These are phyloP conservation scores for Cacoxenus indagator DNA, from an alignment of 2,888 invertebrate species.

Conservation along the genomic window DNA sequence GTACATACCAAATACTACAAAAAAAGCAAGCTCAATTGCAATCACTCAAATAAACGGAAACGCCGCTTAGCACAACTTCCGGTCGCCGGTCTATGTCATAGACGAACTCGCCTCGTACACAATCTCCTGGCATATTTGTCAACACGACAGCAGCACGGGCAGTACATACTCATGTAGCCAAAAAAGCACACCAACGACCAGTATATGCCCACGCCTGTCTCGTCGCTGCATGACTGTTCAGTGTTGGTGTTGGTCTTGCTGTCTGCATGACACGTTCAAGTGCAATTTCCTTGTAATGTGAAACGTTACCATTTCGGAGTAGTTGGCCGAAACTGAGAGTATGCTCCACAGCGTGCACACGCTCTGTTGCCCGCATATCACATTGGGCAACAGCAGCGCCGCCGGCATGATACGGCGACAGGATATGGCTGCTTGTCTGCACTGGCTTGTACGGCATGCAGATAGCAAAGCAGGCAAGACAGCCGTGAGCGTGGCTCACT, in stretches of 20 bases:
- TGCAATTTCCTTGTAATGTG: conserved; percentile 65
- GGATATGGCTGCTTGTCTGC: background rate
- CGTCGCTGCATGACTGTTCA: background rate
- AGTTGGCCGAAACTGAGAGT: conserved; percentile 33
- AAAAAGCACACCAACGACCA: conserved; percentile 43
- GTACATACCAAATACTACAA: background rate
- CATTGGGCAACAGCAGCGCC: background rate
- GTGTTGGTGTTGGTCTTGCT: conserved; percentile 6
- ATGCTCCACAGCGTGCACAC: background rate
- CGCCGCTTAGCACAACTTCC: conserved; percentile 65
- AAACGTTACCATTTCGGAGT: conserved; percentile 60
- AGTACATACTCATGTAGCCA: conserved; percentile 22
- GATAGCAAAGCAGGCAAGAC: too few relatives aligned
- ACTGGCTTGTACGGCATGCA: background rate
- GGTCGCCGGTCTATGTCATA: conserved; percentile 44
- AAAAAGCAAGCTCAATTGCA: conserved; percentile 56
- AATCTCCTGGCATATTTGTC: conserved; percentile 59
- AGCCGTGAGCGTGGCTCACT: too few relatives aligned
- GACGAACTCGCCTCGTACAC: background rate
- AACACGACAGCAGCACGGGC: conserved; percentile 43
- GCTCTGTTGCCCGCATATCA: conserved; percentile 44
- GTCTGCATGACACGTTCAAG: conserved; percentile 53
- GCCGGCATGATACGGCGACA: background rate
- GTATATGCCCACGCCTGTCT: background rate
- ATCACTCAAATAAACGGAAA: conserved; percentile 66